Base-by-base conservation (phyloP, 2,113 vertebrate species). In the Gulo gulo region DNA sequence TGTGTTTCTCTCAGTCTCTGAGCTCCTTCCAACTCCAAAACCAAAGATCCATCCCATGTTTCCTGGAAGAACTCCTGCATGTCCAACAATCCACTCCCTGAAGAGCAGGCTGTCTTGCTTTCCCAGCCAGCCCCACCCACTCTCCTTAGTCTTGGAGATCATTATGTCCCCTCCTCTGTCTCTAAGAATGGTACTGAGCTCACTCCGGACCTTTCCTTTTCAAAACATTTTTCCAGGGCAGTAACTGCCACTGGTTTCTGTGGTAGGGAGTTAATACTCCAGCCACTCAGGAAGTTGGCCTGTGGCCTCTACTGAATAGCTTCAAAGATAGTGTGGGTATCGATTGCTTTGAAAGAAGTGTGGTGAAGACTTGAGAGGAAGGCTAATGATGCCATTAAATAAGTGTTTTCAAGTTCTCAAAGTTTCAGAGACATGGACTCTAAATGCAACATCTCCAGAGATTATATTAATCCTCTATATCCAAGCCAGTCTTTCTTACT, bases 21-120 rank as follows among this genome's bases (percentile, higher is more conserved):
- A 97, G 97, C 87, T 95, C 96, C 97, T 97, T 96, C 55, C 55
- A 97, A 90, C 83, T 97, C 92, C 84, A 96, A 93, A 97, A 97
- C 89, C 96, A 79, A 98, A 97, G 95, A 94, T 97, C 97, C 97
- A 97, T 88, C 89, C 83, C 86, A 92, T 94, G 81, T 86, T 97
- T 96, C 96, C 96, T 97, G 97, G 89, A 97, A 97, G 95, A 97
- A 79, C 82, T 42, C 73, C 67, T 57, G 94, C 87, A 85, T 95
- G 95, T 97, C 95, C 98, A 98, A 84, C 79, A 90, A 96, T 96
- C 96, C 96, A 95, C 98, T 95, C 86, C 90, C 92, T 95, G 87
- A 96, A 96, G 76, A 97, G 89, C 90, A 96, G 86, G 87, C 89
- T 94, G 81, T 50, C 87, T 88, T 87, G 85, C 89, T 95, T 97